Conservation (phyloP, 2,888 invertebrate genomes). For the Mythimna pallens region DNA sequence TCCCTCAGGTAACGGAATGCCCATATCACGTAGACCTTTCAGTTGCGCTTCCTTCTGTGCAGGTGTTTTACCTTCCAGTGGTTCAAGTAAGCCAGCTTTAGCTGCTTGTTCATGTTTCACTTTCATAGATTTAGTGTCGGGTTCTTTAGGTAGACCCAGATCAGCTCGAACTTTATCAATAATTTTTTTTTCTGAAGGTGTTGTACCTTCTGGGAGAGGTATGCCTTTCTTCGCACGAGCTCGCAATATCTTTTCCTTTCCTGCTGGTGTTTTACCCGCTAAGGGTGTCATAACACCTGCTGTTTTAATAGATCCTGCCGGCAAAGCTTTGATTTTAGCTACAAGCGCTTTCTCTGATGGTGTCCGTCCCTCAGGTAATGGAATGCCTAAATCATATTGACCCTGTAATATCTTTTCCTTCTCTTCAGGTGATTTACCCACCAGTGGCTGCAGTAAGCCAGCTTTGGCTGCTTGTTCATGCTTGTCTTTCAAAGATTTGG, state of each 20-base stretch:
- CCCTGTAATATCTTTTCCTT: too few species aligned
- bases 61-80: not conserved
- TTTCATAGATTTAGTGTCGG: constrained; percentile 24
- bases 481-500: too few species aligned
- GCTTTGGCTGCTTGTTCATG: too few species aligned
- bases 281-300: too few species aligned
- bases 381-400: too few species aligned
- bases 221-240: constrained; percentile 48
- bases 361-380: too few species aligned
- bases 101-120: constrained; percentile 2
- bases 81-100: not conserved
- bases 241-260: constrained; percentile 10
- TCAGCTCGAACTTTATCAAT: constrained; percentile 49
- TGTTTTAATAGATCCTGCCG: too few species aligned
- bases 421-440: too few species aligned
- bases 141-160: constrained; percentile 49
- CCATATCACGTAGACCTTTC: not conserved
- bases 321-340: too few species aligned
- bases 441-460: too few species aligned
- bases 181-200: constrained; percentile 61
- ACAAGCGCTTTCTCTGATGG: too few species aligned
- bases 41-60: not conserved
- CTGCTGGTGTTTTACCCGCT: constrained; percentile 9
- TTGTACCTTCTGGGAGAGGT: constrained; percentile 22
- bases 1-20: too few species aligned